Percentiles rank a stretch among this genome's conserved stretches.
Evolutionary conservation across 2,113 vertebrate genomes (phyloP).

Genomic region (Lota lota): DNA sequence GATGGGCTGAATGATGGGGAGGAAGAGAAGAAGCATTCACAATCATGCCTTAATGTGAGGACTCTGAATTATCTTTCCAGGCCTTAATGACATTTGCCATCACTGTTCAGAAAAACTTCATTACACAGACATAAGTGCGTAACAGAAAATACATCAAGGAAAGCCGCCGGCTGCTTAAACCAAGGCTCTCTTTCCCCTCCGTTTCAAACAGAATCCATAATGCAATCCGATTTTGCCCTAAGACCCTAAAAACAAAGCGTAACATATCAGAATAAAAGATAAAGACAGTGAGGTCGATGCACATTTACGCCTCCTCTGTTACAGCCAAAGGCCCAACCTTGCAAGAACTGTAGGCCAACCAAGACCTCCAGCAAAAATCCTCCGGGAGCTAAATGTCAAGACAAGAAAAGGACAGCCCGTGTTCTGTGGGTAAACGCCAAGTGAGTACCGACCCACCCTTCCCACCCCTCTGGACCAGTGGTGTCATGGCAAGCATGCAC

Average conservation of each 20-base stretch:
- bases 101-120: conserved; percentile 56
- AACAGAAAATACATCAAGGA: conserved; percentile 43
- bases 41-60: conserved; percentile 54
- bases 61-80: conserved; percentile 52
- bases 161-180: conserved; percentile 48
- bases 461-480: neutral
- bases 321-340: neutral
- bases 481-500: conserved; percentile 14
- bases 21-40: conserved; percentile 32
- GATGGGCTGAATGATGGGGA: conserved; percentile 36
- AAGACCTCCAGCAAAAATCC: too few species aligned
- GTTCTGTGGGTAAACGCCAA: too few species aligned
- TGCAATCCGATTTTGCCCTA: conserved; percentile 32
- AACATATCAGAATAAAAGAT: neutral
- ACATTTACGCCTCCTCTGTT: conserved; percentile 2
- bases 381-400: neutral
- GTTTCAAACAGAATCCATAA: conserved; percentile 47
- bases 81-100: conserved; percentile 65
- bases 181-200: conserved; percentile 13
- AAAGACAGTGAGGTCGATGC: neutral
- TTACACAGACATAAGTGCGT: conserved; percentile 54
- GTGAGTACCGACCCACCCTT: neutral
- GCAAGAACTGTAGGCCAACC: too few species aligned
- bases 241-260: conserved; percentile 21
- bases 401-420: neutral